Conservation (phyloP, 2,888 invertebrate species). For the Actias luna region DNA sequence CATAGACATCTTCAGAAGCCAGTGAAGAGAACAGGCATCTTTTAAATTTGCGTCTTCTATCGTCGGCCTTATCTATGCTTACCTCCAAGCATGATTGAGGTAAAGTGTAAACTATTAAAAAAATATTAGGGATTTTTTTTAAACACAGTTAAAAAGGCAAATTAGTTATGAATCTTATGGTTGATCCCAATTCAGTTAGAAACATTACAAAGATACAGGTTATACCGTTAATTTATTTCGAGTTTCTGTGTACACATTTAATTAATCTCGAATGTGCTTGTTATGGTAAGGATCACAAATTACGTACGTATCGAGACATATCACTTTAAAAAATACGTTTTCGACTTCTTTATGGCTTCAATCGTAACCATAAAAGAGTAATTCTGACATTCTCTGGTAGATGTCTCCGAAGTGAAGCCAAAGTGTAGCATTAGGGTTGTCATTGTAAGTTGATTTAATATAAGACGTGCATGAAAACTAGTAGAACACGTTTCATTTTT, state of each 20-base stretch:
- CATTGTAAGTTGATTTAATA: neutral
- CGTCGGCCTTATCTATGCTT: too few species aligned
- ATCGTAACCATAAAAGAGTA: constrained; percentile 33
- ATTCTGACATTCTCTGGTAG: constrained; percentile 21
- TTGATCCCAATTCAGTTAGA: neutral
- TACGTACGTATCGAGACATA: constrained; percentile 22
- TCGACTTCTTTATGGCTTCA: constrained; percentile 26
- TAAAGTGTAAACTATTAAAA: too few species aligned
- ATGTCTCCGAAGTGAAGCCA: constrained; percentile 16
- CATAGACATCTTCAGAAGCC: too few species aligned
- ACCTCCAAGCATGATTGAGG: too few species aligned
- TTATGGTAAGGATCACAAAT: constrained; percentile 28
- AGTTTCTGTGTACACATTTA: constrained; percentile 9
- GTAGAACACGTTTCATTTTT: neutral
- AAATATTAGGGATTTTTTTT: too few species aligned
- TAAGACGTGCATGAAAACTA: neutral
- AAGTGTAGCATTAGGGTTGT: constrained; percentile 5
- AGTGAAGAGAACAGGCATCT: too few species aligned
- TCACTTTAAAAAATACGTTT: constrained; percentile 25
- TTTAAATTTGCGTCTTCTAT: too few species aligned
- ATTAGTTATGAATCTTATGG: too few species aligned
- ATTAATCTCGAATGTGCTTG: constrained; percentile 25
- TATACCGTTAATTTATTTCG: neutral
- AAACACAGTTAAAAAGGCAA: too few species aligned
- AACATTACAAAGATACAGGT: neutral